Evolutionary conservation across 2,888 invertebrate genomes (phyloP), one percentile per base, ranked within the genome.

Genomic region (Ormyrus rosae): DNA sequence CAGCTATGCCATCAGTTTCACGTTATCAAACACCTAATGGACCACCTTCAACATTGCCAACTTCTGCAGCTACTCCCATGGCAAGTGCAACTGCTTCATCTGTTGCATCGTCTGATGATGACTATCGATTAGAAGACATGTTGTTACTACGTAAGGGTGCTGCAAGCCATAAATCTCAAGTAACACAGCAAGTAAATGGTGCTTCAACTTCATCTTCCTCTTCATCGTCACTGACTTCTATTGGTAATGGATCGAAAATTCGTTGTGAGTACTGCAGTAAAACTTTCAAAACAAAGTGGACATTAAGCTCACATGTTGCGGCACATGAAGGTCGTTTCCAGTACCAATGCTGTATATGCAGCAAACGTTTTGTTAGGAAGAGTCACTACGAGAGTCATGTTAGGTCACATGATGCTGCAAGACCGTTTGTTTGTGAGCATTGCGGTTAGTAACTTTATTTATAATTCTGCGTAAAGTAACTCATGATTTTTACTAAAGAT

Each of bases 361-460:
- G 89, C 13, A 91, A 91, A 68, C 89, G 88, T 78, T 91, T 91
- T 69, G 90, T 91, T 0, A 84, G 91, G 2, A 91, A 91, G 77
- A 91, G 90, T 45, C 91, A 91, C 69, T 91, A 90, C 69, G 90
- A 91, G 73, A 88, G 91, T 0, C 91, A 91, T 74, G 86, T 90
- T 11, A 86, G 90, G 7, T 89, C 90, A 0, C 91, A 91, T 76
- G 89, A 91, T 56, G 89, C 90, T 1, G 88, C 89, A 0, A 84
- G 91, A 10, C 91, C 91, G 0, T 91, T 88, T 74, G 87, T 88
- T 2, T 91, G 91, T 82, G 89, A 91, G 45, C 87, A 88, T 51
- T 91, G 91, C 67, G 90, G 90, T 9, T 88, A 89, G 74, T 65
- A 50, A 34, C 34, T 34, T 34, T 34, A 34, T 34, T 34, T 34